A percentile compares a stretch with the other conserved stretches of the same genome.
phyloP scores from a whole-genome alignment of 2,113 vertebrate genomes.

The Phaetusa simplex region DNA sequence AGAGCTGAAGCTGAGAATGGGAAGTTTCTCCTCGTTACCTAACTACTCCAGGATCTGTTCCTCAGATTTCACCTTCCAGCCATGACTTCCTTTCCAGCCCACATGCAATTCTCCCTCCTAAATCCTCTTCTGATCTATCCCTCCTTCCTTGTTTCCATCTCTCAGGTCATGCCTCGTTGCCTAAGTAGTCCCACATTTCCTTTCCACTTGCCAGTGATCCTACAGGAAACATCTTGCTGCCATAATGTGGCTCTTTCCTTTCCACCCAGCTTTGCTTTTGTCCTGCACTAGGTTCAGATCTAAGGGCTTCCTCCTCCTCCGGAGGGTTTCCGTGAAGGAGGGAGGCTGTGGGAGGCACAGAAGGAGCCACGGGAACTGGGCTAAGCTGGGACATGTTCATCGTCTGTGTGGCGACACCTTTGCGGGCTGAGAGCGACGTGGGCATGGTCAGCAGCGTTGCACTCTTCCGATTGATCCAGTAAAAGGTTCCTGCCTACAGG shows the following conservation, averaged over 20 bases:
- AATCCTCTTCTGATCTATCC: slow-evolving; percentile 28
- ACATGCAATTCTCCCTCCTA: neutral
- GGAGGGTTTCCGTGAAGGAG: accelerated
- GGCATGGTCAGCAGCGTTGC: neutral
- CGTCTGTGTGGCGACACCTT: accelerated
- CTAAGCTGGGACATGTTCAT: neutral
- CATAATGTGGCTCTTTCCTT: neutral
- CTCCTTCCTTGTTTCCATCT: slow-evolving; percentile 9
- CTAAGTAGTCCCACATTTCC: slow-evolving; percentile 46
- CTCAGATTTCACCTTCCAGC: slow-evolving; percentile 21
- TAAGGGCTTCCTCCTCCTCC: neutral
- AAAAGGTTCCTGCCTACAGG: neutral
- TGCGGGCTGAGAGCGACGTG: accelerated
- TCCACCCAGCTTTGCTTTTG: neutral
- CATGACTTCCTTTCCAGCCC: slow-evolving; percentile 13
- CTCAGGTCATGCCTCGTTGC: neutral
- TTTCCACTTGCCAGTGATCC: neutral
- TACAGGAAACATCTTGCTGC: slow-evolving; percentile 48
- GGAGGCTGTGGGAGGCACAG: neutral
- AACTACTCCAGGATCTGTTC: slow-evolving; percentile 8
- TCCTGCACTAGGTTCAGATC: neutral
- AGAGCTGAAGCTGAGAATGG: slow-evolving; percentile 8
- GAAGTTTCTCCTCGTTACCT: neutral
- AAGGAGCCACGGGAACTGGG: accelerated
- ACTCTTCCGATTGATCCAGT: neutral